Evolutionary conservation across 2,797 vertebrate genomes (phyloP).

Genomic region (Phoebastria nigripes): DNA sequence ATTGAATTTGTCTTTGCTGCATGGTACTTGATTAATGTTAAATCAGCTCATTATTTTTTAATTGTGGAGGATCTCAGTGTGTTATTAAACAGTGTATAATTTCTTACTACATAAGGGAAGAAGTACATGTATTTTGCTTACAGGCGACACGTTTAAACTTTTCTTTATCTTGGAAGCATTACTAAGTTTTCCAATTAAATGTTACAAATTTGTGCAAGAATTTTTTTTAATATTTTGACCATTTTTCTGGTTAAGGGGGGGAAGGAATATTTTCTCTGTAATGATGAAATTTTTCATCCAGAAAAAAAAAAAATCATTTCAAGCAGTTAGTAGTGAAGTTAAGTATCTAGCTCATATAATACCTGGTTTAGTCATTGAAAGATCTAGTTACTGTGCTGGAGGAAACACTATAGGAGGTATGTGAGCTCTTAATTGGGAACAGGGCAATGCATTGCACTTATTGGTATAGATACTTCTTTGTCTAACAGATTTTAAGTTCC

Average conservation of each 20-base stretch:
- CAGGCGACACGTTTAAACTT: neutral
- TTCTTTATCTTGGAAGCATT: neutral
- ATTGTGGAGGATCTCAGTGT: neutral
- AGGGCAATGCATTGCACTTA: neutral
- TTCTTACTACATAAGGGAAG: neutral
- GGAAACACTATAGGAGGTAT: neutral
- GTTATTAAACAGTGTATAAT: neutral
- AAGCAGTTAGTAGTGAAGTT: neutral
- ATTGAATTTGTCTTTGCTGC: neutral
- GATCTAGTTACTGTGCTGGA: neutral
- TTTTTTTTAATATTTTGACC: neutral
- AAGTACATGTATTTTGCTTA: neutral
- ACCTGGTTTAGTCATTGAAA: neutral
- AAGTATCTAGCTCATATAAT: neutral
- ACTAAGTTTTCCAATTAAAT: neutral
- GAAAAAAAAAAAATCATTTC: neutral
- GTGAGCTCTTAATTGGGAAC: neutral
- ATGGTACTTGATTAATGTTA: constrained; percentile 32
- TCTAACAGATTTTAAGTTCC: neutral
- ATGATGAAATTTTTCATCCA: neutral
- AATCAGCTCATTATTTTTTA: neutral
- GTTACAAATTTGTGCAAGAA: neutral
- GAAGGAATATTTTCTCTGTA: neutral
- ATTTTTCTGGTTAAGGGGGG: neutral
- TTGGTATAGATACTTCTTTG: neutral